These are phyloP conservation scores for Amblyjoppa proteus DNA, from an alignment of 2,888 invertebrate species.

Conservation along the genomic window DNA sequence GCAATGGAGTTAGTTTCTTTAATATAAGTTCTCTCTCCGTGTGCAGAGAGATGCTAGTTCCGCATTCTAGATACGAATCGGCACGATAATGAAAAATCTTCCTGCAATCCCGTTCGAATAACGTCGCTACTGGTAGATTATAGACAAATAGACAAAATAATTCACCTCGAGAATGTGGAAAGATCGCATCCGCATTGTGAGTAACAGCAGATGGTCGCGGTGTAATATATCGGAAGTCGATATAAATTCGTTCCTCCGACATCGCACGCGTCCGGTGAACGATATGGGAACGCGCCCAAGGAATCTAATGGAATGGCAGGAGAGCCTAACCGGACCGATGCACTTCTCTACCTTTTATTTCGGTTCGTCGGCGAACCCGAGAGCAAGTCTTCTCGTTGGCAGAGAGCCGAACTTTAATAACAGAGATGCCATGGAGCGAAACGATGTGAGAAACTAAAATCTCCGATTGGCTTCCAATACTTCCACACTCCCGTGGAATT, in stretches of 20 bases:
- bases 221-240: conserved; percentile 19
- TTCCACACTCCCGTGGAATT: background rate
- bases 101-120: background rate
- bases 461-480: conserved; percentile 7
- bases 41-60: background rate
- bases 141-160: conserved; percentile 7
- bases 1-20: background rate
- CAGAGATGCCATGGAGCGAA: conserved; percentile 22
- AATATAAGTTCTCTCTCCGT: background rate
- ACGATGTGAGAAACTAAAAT: conserved; percentile 17
- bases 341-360: background rate
- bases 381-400: conserved; percentile 6
- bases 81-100: background rate
- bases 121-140: background rate
- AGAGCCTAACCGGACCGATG: background rate
- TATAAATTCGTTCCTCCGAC: conserved; percentile 27
- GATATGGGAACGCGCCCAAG: conserved; percentile 7
- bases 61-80: background rate
- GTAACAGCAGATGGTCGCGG: background rate
- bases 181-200: conserved; percentile 7
- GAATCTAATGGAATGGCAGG: background rate
- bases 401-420: conserved; percentile 22
- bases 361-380: background rate
- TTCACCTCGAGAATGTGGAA: conserved; percentile 1
- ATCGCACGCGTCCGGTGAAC: conserved; percentile 28